Base-by-base conservation (phyloP, 2,888 invertebrate species). In the Papilio gigon region DNA sequence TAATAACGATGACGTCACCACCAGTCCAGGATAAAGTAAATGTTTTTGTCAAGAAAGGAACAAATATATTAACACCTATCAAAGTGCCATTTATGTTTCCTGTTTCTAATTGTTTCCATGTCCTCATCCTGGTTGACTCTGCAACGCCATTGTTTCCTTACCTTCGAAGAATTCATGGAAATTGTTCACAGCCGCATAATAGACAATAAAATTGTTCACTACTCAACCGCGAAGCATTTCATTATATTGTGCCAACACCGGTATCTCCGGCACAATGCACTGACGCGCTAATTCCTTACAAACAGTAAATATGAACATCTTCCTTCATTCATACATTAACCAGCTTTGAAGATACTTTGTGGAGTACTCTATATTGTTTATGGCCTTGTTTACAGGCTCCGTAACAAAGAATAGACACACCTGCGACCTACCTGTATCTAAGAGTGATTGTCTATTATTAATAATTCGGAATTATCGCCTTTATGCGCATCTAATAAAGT, bases 361-460 rank as follows among this genome's bases (percentile, higher is more conserved):
- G 25, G 78, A 78, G 77, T 76, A 76, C 76, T 80, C 76, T 74
- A 77, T 80, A 83, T 85, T 86, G 85, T 88, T 85, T 86, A 84
- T 80, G 78, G 78, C 76, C 78, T 79, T 84, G 83, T 88, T 86
- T 85, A 84, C 80, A 77, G 74, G 75, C 72, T 73, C 74, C 73
- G 72, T 74, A 71, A 76, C 73, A 76, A 75, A 79, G 73, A 79
- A 83, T 79, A 80, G 80, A 82, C 80, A 87, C 89, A 90, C 90
- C 89, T 90, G 90, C 89, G 84, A 86, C 87, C 87, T 90, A 90
- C 90, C 91, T 90, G 90, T 83, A 78, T 72, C 79, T 71, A 70
- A 58, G 56, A 22, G 50, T 53, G 47, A 65, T 67, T 62, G 65
- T 58, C 65, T 47, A 35, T 30, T 1, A 14, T 67, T 5, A 33